Conservation (phyloP, 1,140 invertebrate species). For the Pararge aegeria region DNA sequence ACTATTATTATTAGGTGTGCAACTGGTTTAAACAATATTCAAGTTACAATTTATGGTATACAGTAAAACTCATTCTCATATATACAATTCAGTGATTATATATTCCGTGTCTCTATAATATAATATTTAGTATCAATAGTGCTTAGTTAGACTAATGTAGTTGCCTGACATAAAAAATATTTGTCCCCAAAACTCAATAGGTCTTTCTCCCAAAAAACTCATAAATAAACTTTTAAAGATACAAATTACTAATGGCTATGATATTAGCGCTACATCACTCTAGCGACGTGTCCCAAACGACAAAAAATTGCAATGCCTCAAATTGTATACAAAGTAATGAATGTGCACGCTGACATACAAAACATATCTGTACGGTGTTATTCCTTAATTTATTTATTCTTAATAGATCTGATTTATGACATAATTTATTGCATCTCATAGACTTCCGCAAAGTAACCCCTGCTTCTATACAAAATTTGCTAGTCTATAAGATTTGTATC, state of each 20-base stretch:
- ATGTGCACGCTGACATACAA: background rate
- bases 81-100: constrained; percentile 12
- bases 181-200: background rate
- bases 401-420: too few species aligned
- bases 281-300: too few species aligned
- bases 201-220: background rate
- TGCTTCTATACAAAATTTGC: too few species aligned
- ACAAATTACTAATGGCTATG: background rate
- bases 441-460: too few species aligned
- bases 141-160: constrained; percentile 22
- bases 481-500: too few species aligned
- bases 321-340: background rate
- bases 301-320: too few species aligned
- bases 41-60: constrained; percentile 12
- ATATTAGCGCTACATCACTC: too few species aligned
- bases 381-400: too few species aligned
- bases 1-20: too few species aligned
- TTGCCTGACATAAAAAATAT: background rate
- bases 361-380: too few species aligned
- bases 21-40: too few species aligned
- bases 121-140: constrained; percentile 14
- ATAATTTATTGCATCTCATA: too few species aligned
- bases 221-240: background rate
- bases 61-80: constrained; percentile 8
- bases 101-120: constrained; percentile 3